A percentile compares a stretch with the other conserved stretches of the same genome.
Conservation (phyloP, 2,113 vertebrate species). For the Hippoglossus stenolepis region DNA sequence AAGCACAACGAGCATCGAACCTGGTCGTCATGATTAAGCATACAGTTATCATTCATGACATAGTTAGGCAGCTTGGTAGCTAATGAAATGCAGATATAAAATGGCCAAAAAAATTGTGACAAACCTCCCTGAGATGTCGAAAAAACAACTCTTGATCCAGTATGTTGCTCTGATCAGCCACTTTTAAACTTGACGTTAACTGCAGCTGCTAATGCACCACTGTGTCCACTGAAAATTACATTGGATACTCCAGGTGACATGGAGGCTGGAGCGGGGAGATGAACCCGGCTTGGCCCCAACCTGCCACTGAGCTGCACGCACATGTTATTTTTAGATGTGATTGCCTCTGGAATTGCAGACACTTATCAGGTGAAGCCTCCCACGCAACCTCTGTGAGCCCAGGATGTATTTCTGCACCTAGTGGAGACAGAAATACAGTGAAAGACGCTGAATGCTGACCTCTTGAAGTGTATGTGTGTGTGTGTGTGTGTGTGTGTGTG, state of each 20-base stretch:
- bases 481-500: constrained; percentile 1
- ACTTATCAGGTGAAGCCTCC: constrained; percentile 63
- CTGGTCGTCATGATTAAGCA: no score
- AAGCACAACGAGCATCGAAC: no score
- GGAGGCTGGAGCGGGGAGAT: constrained; percentile 40
- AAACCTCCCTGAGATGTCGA: background rate
- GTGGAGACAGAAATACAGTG: constrained; percentile 25
- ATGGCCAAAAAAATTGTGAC: no score
- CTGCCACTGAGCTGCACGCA: constrained; percentile 48
- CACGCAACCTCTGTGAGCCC: constrained; percentile 4
- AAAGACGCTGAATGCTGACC: constrained; percentile 40
- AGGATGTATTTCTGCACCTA: constrained; percentile 29
- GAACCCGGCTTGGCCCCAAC: constrained; percentile 53
- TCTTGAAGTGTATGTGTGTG: background rate
- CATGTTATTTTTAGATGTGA: constrained; percentile 69
- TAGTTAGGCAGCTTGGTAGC: no score
- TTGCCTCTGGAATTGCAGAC: constrained; percentile 70
- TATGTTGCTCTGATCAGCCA: background rate
- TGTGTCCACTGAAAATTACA: background rate
- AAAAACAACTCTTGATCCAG: background rate
- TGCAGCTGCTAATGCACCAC: background rate
- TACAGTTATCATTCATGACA: no score
- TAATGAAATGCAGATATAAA: no score
- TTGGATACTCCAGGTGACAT: constrained; percentile 15
- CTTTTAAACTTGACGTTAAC: background rate